These are phyloP conservation scores for Tachina fera DNA, from an alignment of 2,888 invertebrate species.

Conservation along the genomic window DNA sequence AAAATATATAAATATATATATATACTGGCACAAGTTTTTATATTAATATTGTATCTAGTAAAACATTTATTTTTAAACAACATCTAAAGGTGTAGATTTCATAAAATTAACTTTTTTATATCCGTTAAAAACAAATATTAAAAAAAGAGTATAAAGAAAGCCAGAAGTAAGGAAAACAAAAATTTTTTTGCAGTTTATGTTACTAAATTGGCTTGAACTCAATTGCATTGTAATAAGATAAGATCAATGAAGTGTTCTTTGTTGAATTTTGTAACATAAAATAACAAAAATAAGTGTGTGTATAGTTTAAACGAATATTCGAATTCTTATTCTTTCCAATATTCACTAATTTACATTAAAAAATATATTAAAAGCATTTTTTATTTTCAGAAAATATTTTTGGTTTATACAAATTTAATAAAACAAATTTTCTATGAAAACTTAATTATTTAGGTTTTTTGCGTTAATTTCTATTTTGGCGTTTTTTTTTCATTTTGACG, in stretches of 20 bases:
- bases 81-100: constrained; percentile 57
- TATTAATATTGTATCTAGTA: background rate
- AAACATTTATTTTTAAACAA: background rate
- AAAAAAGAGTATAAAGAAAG: background rate
- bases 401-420: too few relatives aligned
- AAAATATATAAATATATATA: constrained; percentile 9
- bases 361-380: too few relatives aligned
- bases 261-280: background rate
- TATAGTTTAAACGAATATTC: too few relatives aligned
- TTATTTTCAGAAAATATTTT: too few relatives aligned
- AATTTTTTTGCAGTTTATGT: constrained; percentile 38
- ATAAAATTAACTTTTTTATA: constrained; percentile 36
- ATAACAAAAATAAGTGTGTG: background rate
- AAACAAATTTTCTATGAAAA: too few relatives aligned
- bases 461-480: too few relatives aligned
- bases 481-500: too few relatives aligned
- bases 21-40: background rate
- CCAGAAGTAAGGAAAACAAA: constrained; percentile 4
- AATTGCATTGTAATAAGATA: constrained; percentile 29
- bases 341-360: background rate
- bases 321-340: background rate
- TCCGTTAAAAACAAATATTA: constrained; percentile 28
- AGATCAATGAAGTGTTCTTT: constrained; percentile 2
- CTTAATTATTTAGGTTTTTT: too few relatives aligned
- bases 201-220: constrained; percentile 58